Evolutionary conservation across 2,888 invertebrate species (phyloP), one percentile per base, ranked within the genome.

Genomic region (Morpho helenor): DNA sequence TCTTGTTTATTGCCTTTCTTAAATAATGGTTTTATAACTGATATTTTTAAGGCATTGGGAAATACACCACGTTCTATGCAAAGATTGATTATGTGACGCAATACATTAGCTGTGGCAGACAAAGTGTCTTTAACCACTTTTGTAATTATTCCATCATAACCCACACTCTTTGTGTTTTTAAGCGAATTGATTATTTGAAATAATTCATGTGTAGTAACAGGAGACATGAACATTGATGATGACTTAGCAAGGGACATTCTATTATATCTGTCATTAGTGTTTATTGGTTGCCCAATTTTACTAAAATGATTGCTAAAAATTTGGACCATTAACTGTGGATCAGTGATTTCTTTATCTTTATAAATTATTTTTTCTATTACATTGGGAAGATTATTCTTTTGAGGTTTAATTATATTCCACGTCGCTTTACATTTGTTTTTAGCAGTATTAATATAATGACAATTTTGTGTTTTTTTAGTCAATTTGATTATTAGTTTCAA

Each of bases 121-220:
- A 9, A 43, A 8, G 9, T 9, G 43, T 43, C 8, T 43, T 50
- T 50, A 39, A 50, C 8, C 39, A 50, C 40, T 41, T 50, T 41
- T n/a, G 39, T n/a, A 39, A 49, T 49, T 49, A 43, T 56, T 48
- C 31, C 52, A 61, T 16, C 52, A 61, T 40, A 51, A 44, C 10
- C 46, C 2, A 40, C 46, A 59, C 3, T 43, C 1, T 9, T 54
- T 40, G 50, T 50, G 39, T 45, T 6, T 1, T 47, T 8, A 59
- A 62, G 23, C 2, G 7, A 41, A 49, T 41, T 49, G 49, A 62
- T 10, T 52, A 5, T 39, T 40, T 39, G 8, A 9, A 8, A 8
- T 8, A 43, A 8, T 43, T 43, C 43, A 8, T 8, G 8, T 8
- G 43, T 8, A 9, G 43, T 50, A 31, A n/a, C 9, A 50, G 10